phyloP scores from a whole-genome alignment of 2,797 vertebrate species.

The Rhyacichthys aspro region DNA sequence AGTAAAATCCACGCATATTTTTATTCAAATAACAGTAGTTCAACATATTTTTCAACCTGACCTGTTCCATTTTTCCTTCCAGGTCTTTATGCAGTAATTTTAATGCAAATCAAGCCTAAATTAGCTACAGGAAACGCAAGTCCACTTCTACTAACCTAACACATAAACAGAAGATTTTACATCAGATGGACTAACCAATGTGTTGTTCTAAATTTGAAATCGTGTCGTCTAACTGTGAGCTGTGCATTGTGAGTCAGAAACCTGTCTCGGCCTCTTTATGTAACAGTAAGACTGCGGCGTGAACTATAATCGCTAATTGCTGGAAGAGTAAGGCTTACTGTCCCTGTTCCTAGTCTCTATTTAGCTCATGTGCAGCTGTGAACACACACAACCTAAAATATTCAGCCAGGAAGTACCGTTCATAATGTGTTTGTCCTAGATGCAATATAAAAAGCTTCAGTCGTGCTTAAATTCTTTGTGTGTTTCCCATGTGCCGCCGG shows the following conservation, averaged over 20 bases:
- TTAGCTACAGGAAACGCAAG: conserved; percentile 49
- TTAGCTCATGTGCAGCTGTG: conserved; percentile 41
- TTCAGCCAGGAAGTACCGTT: conserved; percentile 40
- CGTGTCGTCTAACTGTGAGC: conserved; percentile 38
- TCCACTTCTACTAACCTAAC: conserved; percentile 56
- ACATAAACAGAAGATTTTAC: conserved; percentile 49
- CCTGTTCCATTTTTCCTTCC: too few relatives aligned
- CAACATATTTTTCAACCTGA: too few relatives aligned
- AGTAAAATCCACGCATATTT: background rate
- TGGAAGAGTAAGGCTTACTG: conserved; percentile 10
- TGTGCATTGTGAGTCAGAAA: conserved; percentile 25
- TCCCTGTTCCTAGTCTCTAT: conserved; percentile 19
- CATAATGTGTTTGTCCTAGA: conserved; percentile 55
- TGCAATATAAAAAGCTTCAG: conserved; percentile 48
- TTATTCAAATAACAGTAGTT: too few relatives aligned
- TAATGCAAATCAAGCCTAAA: conserved; percentile 63
- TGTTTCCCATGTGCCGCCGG: conserved; percentile 31
- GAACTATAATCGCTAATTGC: conserved; percentile 17
- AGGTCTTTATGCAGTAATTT: too few relatives aligned
- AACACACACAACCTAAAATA: conserved; percentile 52
- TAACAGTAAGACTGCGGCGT: conserved; percentile 26
- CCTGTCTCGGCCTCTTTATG: conserved; percentile 23
- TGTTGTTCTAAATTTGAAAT: conserved; percentile 54
- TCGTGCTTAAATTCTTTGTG: conserved; percentile 44
- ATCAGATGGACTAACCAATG: conserved; percentile 56